Conservation (phyloP, 2,797 vertebrate species). For the Enteromius argenteus region DNA sequence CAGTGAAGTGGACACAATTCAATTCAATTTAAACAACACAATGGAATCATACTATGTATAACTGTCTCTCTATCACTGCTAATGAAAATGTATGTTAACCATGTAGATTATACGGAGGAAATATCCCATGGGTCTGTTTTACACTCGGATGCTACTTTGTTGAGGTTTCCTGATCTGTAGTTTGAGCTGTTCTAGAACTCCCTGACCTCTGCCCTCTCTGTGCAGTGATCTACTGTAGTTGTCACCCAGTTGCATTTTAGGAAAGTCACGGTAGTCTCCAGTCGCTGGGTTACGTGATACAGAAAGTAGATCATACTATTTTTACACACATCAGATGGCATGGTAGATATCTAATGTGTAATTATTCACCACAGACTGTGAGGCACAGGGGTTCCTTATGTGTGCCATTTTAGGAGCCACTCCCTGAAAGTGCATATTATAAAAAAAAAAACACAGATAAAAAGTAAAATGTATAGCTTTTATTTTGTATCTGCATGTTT, state of each 20-base stretch:
- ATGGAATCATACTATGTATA: neutral
- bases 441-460: neutral
- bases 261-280: constrained; percentile 28
- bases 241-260: constrained; percentile 19
- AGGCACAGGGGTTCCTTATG: neutral
- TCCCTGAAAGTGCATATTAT: neutral
- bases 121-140: neutral
- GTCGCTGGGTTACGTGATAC: constrained; percentile 8
- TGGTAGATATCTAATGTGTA: constrained; percentile 31
- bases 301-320: constrained; percentile 45
- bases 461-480: neutral
- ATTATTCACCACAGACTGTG: constrained; percentile 34
- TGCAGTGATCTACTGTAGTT: constrained; percentile 5
- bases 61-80: neutral
- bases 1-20: neutral
- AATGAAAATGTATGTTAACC: neutral
- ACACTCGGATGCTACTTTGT: neutral
- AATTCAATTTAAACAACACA: neutral
- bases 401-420: constrained; percentile 10
- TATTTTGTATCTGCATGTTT: neutral
- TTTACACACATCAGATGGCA: constrained; percentile 35
- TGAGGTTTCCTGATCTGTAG: neutral
- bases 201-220: neutral
- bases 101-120: neutral
- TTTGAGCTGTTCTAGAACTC: constrained; percentile 3